phyloP scores from a whole-genome alignment of 1,140 invertebrate species.

The Euwallacea fornicatus region DNA sequence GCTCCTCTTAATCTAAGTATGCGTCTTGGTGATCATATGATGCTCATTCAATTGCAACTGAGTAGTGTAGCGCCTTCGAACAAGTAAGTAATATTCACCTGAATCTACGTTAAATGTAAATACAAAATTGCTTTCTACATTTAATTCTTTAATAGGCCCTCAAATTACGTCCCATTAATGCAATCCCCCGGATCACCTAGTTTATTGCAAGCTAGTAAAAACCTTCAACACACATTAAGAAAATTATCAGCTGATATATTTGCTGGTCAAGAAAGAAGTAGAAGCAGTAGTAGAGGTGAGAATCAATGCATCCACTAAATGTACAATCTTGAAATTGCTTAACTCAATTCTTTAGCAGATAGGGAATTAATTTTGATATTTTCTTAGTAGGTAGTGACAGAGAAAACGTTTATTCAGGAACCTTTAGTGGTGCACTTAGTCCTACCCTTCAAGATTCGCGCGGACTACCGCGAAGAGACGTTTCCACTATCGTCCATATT shows the following conservation, averaged over 20 bases:
- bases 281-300: constrained; percentile 25
- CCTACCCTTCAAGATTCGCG: constrained; percentile 87
- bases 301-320: no score
- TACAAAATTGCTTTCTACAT: not conserved
- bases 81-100: constrained; percentile 19
- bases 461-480: constrained; percentile 87
- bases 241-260: constrained; percentile 88
- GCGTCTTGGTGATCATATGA: constrained; percentile 94
- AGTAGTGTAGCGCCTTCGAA: constrained; percentile 68
- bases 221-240: constrained; percentile 87
- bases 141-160: constrained; percentile 13
- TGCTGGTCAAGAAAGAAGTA: constrained; percentile 60
- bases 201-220: constrained; percentile 85
- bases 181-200: constrained; percentile 51
- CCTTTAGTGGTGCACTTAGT: constrained; percentile 85
- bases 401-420: constrained; percentile 85
- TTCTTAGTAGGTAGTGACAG: constrained; percentile 61
- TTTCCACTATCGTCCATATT: constrained; percentile 94
- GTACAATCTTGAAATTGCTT: no score
- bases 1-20: constrained; percentile 92
- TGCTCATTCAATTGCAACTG: constrained; percentile 92
- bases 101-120: constrained; percentile 5
- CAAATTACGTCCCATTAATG: constrained; percentile 19
- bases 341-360: no score
- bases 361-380: constrained; percentile 7